Base-by-base conservation (phyloP, 2,797 vertebrate species). In the Lacerta bilineata region DNA sequence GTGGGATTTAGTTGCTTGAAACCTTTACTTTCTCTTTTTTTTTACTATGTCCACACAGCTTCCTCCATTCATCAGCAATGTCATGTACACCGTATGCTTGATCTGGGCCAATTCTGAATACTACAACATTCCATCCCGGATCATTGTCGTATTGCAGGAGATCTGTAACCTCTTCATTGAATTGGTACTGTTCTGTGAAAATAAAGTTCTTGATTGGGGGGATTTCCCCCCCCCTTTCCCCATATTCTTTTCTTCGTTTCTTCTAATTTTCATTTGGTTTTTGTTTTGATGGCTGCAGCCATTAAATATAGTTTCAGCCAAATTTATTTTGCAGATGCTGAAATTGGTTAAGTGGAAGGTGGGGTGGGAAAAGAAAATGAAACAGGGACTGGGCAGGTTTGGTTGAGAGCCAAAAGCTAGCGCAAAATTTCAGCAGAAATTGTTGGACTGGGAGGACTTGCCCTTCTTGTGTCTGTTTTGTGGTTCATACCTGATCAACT, bases 81-180 rank as follows among this genome's bases (percentile, higher is more conserved):
- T 93, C 75, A 92, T 98, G 85, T 93, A 95, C 93, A 96, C 95
- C 0, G 23, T 98, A 18, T 87, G 94, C 89, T 96, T 96, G 79
- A 92, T 97, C 50, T 97, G 97, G 92, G 93, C 93, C 83, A 93
- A 90, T 86, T 98, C 97, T 0, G 61, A 91, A 82, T 93, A 96
- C 95, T 98, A 98, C 93, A 93, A 95, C 87, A 91, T 92, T 0
- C 96, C 97, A 3, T 84, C 93, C 74, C 94, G 95, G 29, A 0
- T 95, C 90, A 90, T 97, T 6, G 91, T 97, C 4, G 36, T 98
- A 90, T 95, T 98, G 88, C 97, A 96, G 92, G 97, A 98, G 93
- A 96, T 97, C 93, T 97, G 96, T 95, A 98, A 97, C 95, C 95
- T 97, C 80, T 87, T 97, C 91, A 96, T 98, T 0, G 94, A 96